These are phyloP conservation scores for Megaustenia siamemsis DNA, from an alignment of 2,888 invertebrate genomes.

Conservation along the genomic window DNA sequence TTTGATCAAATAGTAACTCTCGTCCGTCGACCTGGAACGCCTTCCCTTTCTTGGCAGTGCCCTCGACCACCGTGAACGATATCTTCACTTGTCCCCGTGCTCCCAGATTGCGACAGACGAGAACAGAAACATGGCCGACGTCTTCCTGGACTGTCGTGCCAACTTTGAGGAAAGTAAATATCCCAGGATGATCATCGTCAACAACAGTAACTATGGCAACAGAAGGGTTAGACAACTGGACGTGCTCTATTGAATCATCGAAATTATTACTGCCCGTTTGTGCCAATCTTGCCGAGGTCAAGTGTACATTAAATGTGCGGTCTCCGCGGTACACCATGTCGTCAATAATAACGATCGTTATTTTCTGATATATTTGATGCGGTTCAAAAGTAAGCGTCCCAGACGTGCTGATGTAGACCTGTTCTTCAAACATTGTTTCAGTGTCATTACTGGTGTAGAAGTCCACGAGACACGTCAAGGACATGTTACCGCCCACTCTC, in stretches of 20 bases:
- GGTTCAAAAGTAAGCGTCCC: constrained; percentile 93
- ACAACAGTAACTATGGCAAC: constrained; percentile 98
- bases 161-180: constrained; percentile 93
- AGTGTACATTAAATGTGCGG: constrained; percentile 96
- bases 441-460: constrained; percentile 98
- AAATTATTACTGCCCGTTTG: constrained; percentile 72
- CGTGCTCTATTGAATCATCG: constrained; percentile 75
- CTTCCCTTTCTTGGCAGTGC: constrained; percentile 91
- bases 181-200: constrained; percentile 99
- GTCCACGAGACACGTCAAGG: constrained; percentile 89
- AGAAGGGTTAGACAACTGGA: constrained; percentile 91
- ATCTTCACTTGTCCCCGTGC: constrained; percentile 94
- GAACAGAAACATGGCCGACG: constrained; percentile 90
- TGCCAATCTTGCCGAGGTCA: constrained; percentile 82
- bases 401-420: constrained; percentile 91
- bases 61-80: constrained; percentile 92
- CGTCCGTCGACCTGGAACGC: constrained; percentile 91
- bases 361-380: constrained; percentile 85
- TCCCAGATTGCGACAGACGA: constrained; percentile 86
- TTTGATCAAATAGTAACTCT: constrained; percentile 95
- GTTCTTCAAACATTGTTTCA: constrained; percentile 96
- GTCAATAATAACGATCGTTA: constrained; percentile 95
- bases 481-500: constrained; percentile 89
- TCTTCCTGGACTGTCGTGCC: constrained; percentile 88
- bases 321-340: constrained; percentile 99